Conservation (phyloP, 2,113 vertebrate species). For the Caracal caracal region DNA sequence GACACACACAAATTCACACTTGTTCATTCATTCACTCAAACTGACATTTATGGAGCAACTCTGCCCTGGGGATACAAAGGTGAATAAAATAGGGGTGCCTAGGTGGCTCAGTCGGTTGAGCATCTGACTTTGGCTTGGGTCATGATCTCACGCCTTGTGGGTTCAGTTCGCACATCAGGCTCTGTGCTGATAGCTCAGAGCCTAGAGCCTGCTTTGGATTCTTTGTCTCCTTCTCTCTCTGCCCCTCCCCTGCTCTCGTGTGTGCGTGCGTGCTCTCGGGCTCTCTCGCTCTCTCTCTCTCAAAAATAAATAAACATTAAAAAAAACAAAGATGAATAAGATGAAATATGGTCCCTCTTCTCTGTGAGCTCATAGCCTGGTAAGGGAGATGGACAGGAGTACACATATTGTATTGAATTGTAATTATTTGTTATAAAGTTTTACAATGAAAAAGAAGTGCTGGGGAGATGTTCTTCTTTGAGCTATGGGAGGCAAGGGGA, state of each 20-base stretch:
- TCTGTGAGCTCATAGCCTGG: background rate
- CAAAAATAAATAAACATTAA: no score
- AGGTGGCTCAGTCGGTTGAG: no score
- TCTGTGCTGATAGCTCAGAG: no score
- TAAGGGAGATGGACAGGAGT: background rate
- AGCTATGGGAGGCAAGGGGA: background rate
- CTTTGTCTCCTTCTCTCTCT: no score
- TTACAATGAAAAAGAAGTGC: background rate
- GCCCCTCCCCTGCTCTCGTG: no score
- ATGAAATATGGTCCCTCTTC: background rate
- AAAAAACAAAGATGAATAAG: background rate
- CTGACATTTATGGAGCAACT: background rate
- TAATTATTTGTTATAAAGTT: background rate
- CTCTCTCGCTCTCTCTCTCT: no score
- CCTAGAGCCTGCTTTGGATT: no score
- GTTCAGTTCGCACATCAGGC: no score
- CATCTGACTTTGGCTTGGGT: no score
- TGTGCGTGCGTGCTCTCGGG: accelerated
- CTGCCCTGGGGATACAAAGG: background rate
- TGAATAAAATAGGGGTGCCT: background rate
- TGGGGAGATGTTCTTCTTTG: background rate
- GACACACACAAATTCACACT: background rate
- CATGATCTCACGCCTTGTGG: no score
- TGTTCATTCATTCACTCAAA: background rate
- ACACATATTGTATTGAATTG: background rate